Percentiles rank a stretch among this genome's conserved stretches.
phyloP scores from a whole-genome alignment of 2,113 vertebrate genomes.

The Montifringilla adamsi region DNA sequence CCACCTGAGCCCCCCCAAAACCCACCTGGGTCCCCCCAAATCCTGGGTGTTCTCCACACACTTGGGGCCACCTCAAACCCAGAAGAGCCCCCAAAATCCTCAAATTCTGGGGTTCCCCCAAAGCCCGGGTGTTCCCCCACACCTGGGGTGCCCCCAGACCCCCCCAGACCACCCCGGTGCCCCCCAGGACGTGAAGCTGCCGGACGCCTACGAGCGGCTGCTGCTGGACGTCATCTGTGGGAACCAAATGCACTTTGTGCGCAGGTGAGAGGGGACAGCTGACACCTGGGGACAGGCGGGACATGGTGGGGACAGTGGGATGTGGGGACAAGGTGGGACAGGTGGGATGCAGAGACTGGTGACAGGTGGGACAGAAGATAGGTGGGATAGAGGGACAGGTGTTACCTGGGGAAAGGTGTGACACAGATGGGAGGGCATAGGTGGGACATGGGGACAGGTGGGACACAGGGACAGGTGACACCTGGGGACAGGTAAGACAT shows the following conservation, averaged over 20 bases:
- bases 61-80: not conserved
- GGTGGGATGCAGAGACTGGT: too few relatives aligned
- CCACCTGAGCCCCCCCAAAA: not conserved
- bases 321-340: too few relatives aligned
- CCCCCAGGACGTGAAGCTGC: not conserved
- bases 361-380: not conserved
- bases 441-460: not conserved
- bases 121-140: not conserved
- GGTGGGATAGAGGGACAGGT: not conserved
- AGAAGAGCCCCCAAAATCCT: not conserved
- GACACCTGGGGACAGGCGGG: not conserved
- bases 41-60: not conserved
- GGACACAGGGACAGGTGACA: not conserved
- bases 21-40: not conserved
- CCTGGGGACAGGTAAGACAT: too few relatives aligned
- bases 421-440: too few relatives aligned
- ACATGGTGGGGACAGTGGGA: not conserved
- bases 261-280: not conserved
- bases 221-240: not conserved
- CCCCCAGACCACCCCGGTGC: too few relatives aligned
- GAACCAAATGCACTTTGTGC: not conserved
- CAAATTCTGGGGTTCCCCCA: not conserved
- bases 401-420: not conserved
- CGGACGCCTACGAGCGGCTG: not conserved
- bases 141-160: not conserved